Evolutionary conservation across 2,113 vertebrate species (phyloP), one percentile per base, ranked within the genome.

Genomic region (Coryphaenoides rupestris): DNA sequence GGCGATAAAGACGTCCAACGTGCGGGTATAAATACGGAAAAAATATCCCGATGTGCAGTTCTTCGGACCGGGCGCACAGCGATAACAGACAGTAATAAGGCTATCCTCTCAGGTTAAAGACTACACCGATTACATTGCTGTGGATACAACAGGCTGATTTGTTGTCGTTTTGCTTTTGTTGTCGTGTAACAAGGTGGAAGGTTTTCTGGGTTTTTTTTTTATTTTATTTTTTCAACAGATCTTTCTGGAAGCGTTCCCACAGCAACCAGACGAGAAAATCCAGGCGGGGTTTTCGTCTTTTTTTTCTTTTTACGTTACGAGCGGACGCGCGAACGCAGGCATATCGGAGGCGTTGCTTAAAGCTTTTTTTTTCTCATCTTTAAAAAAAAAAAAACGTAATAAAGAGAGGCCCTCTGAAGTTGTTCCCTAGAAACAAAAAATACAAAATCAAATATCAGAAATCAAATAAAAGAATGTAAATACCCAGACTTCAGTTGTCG

Each of bases 331-430:
- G 75, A 91, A 90, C 91, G 87, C 98, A 98, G 95, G 95, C 94
- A n/a, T n/a, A n/a, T n/a, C n/a, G 94, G 94, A 98, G 95, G 95
- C 94, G 90, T 94, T 93, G 90, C 94, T 98, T 99, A 98, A 98
- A 99, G 95, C 95, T 98, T 97, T 95, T 95, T 96, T 95, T 95
- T 94, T 93, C 94, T 94, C 96, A 92, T 95, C 94, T 94, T 98
- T 93, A 95, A 94, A 94, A 94, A 33, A 33, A 33, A 33, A 33
- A 33, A 2, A 33, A 94, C 92, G 87, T 82, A 89, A 96, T 90
- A 88, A 94, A 95, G 93, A 93, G 81, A 94, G 93, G 91, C 92
- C 91, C 93, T 95, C 93, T 91, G 94, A 95, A 83, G 92, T 92
- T 92, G 90, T 88, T 90, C 91, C 90, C 92, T 74, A 86, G 72